Evolutionary conservation across 1,140 invertebrate species (phyloP).

Genomic region (Drosophila bocki): DNA sequence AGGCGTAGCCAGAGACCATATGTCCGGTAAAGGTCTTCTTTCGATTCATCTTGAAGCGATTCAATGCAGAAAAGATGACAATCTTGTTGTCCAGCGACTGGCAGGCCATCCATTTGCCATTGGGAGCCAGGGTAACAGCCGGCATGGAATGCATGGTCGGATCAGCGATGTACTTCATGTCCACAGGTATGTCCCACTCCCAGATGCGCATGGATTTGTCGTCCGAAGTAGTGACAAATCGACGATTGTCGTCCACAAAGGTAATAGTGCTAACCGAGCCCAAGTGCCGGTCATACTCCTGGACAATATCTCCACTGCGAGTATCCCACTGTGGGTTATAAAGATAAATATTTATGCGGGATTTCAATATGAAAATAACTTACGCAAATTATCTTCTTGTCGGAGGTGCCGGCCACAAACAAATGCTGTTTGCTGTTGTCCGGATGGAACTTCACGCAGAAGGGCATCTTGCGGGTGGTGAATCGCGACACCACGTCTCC

Average conservation of each 20-base stretch:
- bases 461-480: constrained; percentile 97
- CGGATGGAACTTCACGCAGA: constrained; percentile 99
- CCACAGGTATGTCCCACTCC: constrained; percentile 99
- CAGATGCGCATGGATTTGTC: constrained; percentile 99
- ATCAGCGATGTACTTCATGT: constrained; percentile 99
- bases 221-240: constrained; percentile 99
- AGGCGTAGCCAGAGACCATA: constrained; percentile 99
- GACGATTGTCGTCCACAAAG: constrained; percentile 98
- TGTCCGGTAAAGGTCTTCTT: constrained; percentile 99
- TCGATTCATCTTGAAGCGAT: constrained; percentile 98
- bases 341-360: not conserved
- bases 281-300: constrained; percentile 99
- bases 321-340: constrained; percentile 94
- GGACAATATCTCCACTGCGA: constrained; percentile 96
- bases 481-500: constrained; percentile 96
- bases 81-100: constrained; percentile 99
- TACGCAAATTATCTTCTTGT: constrained; percentile 99
- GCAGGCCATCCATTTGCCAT: constrained; percentile 99
- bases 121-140: constrained; percentile 96
- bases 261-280: constrained; percentile 99
- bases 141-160: constrained; percentile 99
- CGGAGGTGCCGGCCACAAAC: constrained; percentile 99
- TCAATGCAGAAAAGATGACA: constrained; percentile 98
- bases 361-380: constrained; percentile 85
- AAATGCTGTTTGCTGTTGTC: constrained; percentile 98